Percentiles rank a stretch among this genome's conserved stretches.
Conservation (phyloP, 2,113 vertebrate genomes). For the Genyomyrus donnyi region DNA sequence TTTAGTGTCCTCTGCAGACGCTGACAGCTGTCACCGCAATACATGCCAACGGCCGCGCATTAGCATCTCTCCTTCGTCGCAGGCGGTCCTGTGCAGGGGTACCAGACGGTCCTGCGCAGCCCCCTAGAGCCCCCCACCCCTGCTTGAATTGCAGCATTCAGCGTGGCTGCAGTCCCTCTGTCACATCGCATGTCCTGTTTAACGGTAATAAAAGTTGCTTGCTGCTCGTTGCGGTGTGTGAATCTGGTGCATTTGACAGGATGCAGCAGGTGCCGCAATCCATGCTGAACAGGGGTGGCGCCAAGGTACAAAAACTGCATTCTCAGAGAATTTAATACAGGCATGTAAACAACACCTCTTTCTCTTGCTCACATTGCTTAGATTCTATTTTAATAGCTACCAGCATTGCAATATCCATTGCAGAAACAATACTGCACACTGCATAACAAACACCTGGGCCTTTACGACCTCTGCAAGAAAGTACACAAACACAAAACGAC, state of each 20-base stretch:
- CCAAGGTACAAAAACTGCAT: slow-evolving; percentile 26
- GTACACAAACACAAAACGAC: slow-evolving; percentile 28
- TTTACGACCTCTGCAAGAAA: slow-evolving; percentile 27
- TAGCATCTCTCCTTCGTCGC: background rate
- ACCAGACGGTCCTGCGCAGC: background rate
- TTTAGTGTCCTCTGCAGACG: background rate
- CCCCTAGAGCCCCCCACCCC: background rate
- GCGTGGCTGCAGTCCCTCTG: slow-evolving; percentile 8
- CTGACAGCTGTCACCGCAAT: background rate
- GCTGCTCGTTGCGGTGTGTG: slow-evolving; percentile 29
- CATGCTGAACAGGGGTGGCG: slow-evolving; percentile 22
- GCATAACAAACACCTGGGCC: slow-evolving; percentile 38
- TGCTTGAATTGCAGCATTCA: background rate
- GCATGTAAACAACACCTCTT: slow-evolving; percentile 45
- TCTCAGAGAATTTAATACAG: slow-evolving; percentile 31
- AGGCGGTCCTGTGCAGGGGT: background rate
- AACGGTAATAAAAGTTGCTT: slow-evolving; percentile 33
- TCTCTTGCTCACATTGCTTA: background rate
- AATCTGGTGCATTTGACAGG: slow-evolving; percentile 27
- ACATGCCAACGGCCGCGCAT: background rate
- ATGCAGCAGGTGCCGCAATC: slow-evolving; percentile 20
- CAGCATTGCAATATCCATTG: slow-evolving; percentile 48
- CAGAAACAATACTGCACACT: slow-evolving; percentile 54
- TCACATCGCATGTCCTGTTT: slow-evolving; percentile 37
- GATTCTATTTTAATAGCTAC: slow-evolving; percentile 36